phyloP scores from a whole-genome alignment of 2,888 invertebrate genomes.

The Julus scanicus region DNA sequence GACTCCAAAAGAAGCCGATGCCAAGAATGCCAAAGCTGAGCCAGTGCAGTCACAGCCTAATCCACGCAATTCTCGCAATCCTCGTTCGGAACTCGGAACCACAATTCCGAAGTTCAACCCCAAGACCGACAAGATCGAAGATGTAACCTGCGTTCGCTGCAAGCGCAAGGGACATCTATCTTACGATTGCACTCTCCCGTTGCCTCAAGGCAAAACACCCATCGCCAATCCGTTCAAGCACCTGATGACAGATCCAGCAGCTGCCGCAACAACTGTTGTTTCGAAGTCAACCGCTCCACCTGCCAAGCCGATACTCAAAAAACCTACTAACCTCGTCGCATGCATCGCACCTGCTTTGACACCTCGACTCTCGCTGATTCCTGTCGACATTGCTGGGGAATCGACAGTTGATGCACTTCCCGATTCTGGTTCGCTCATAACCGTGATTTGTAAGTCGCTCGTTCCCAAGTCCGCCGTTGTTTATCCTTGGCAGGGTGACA shows the following conservation, averaged over 20 bases:
- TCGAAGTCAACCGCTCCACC: not conserved
- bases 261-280: not conserved
- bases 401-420: not conserved
- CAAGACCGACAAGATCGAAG: no score
- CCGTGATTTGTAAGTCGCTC: not conserved
- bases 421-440: conserved; percentile 11
- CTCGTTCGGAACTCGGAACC: no score
- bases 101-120: no score
- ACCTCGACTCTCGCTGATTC: no score
- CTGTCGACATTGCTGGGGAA: not conserved
- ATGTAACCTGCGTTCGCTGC: no score
- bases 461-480: not conserved
- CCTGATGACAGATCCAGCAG: not conserved
- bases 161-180: no score
- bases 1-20: no score
- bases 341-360: not conserved
- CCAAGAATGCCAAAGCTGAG: no score
- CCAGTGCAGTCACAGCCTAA: no score
- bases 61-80: no score
- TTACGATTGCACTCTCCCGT: no score
- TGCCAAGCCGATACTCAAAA: not conserved
- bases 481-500: conserved; percentile 12
- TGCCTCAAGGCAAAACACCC: not conserved
- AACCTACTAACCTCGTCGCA: not conserved
- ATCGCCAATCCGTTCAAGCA: not conserved